Evolutionary conservation across 2,888 invertebrate species (phyloP).

Genomic region (Drosophila mulleri): DNA sequence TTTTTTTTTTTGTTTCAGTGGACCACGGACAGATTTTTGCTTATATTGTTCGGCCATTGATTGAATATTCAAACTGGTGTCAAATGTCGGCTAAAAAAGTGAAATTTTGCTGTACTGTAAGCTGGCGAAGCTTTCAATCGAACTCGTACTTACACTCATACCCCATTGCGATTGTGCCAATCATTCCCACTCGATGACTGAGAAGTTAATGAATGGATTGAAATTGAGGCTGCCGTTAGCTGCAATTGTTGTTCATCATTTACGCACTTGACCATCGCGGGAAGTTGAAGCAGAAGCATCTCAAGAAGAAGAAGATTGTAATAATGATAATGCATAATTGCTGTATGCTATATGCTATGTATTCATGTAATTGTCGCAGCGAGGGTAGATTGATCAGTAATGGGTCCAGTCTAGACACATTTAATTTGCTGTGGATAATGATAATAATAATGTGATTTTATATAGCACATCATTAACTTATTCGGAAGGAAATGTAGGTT

Average conservation of each 20-base stretch:
- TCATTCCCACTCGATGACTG: slow-evolving; percentile 60
- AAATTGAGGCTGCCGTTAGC: slow-evolving; percentile 56
- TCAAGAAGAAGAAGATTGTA: slow-evolving; percentile 44
- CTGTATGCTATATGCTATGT: slow-evolving; percentile 3
- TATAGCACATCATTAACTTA: not conserved
- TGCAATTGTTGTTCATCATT: slow-evolving; percentile 63
- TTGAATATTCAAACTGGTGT: slow-evolving; percentile 61
- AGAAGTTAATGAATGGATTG: slow-evolving; percentile 66
- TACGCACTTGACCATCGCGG: slow-evolving; percentile 55
- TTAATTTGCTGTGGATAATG: slow-evolving; percentile 7
- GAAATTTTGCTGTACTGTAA: slow-evolving; percentile 57
- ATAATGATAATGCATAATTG: slow-evolving; percentile 62
- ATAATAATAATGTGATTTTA: not conserved
- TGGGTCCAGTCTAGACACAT: slow-evolving; percentile 7
- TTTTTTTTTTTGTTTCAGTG: slow-evolving; percentile 18
- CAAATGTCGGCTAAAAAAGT: slow-evolving; percentile 75
- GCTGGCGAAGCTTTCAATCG: slow-evolving; percentile 20
- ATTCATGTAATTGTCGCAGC: slow-evolving; percentile 27
- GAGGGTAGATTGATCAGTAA: slow-evolving; percentile 38
- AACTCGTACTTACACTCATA: slow-evolving; percentile 4
- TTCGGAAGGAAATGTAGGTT: not conserved
- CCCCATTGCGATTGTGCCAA: slow-evolving; percentile 69
- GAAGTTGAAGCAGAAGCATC: slow-evolving; percentile 30
- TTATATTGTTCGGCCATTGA: slow-evolving; percentile 42
- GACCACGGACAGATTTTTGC: slow-evolving; percentile 18